Evolutionary conservation across 2,888 invertebrate species (phyloP).

Genomic region (Acholoe squamosa): DNA sequence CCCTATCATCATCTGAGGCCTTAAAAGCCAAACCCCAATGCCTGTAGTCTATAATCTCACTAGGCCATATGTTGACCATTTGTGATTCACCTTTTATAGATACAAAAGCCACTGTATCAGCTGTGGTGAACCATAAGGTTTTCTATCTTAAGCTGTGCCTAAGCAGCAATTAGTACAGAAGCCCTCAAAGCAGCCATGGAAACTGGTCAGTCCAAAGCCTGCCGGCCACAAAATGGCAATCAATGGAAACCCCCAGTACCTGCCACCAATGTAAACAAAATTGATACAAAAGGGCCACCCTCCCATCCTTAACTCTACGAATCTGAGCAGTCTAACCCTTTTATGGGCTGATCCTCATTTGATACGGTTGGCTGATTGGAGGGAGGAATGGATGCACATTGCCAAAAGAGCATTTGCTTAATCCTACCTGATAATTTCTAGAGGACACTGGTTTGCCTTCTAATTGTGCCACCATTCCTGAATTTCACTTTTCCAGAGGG

Average conservation of each 20-base stretch:
- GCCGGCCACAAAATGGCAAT: background rate
- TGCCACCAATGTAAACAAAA: background rate
- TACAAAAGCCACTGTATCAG: too few relatives aligned
- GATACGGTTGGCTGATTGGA: background rate
- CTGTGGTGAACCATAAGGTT: background rate
- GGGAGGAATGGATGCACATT: background rate
- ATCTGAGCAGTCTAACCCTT: background rate
- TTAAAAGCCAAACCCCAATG: too few relatives aligned
- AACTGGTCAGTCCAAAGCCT: background rate
- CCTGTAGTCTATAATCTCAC: too few relatives aligned
- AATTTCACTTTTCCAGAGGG: too few relatives aligned
- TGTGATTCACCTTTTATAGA: too few relatives aligned
- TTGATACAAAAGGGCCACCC: conserved; percentile 5
- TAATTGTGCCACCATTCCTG: too few relatives aligned
- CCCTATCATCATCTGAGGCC: too few relatives aligned
- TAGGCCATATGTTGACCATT: too few relatives aligned
- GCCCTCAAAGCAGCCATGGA: background rate
- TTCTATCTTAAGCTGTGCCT: background rate
- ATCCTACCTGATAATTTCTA: too few relatives aligned
- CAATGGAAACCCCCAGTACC: background rate
- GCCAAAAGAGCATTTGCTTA: background rate
- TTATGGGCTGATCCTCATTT: background rate
- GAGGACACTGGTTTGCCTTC: too few relatives aligned
- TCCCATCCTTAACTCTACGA: background rate
- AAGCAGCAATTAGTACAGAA: background rate